phyloP scores from a whole-genome alignment of 2,888 invertebrate genomes.

The Odontomyia ornata region DNA sequence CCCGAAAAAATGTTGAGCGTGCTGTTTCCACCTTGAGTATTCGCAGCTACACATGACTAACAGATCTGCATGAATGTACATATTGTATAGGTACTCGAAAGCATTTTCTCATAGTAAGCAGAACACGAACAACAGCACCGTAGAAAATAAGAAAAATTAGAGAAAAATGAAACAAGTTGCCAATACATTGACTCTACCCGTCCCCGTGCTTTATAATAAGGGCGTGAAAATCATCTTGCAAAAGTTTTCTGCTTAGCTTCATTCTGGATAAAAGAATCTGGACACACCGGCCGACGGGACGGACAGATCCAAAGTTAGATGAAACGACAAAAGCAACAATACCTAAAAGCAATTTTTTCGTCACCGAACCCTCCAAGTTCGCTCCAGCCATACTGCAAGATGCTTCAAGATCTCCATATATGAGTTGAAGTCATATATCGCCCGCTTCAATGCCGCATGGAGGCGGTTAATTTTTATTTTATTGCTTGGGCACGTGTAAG shows the following conservation, averaged over 20 bases:
- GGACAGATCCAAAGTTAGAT: too few relatives aligned
- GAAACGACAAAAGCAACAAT: too few relatives aligned
- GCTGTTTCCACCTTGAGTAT: slow-evolving; percentile 11
- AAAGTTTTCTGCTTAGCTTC: not conserved
- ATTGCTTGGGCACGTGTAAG: slow-evolving; percentile 34
- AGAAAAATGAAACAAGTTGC: slow-evolving; percentile 8
- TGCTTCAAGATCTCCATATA: slow-evolving; percentile 7
- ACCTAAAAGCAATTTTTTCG: too few relatives aligned
- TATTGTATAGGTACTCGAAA: not conserved
- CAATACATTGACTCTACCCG: not conserved
- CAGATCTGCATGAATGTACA: too few relatives aligned
- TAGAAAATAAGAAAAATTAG: not conserved
- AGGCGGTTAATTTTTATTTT: slow-evolving; percentile 32
- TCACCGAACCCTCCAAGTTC: slow-evolving; percentile 5
- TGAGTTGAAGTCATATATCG: slow-evolving; percentile 4
- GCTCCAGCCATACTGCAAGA: not conserved
- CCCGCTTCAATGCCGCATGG: slow-evolving; percentile 33
- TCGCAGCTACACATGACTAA: not conserved
- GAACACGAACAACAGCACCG: not conserved
- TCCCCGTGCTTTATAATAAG: not conserved
- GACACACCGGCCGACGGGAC: too few relatives aligned
- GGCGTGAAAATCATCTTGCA: slow-evolving; percentile 16
- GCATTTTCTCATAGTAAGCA: not conserved
- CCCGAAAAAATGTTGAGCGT: slow-evolving; percentile 23
- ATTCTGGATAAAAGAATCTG: too few relatives aligned